Base-by-base conservation (phyloP, 2,113 vertebrate genomes). In the Oryzias woworae region DNA sequence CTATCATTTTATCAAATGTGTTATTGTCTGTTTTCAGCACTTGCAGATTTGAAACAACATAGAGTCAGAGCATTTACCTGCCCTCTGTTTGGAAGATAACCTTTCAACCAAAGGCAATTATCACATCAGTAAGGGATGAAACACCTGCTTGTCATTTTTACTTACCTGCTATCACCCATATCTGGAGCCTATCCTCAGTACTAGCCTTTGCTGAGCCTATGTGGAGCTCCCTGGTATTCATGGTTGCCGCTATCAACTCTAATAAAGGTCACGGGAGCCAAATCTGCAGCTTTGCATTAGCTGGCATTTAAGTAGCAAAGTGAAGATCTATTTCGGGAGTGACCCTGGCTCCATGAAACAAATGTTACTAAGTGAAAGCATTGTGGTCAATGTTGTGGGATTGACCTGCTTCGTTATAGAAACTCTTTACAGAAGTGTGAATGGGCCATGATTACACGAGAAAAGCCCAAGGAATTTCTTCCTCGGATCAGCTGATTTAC, bases 241-340 rank as follows among this genome's bases (percentile, higher is more conserved):
- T 66, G 71, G 66, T 26, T 45, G 80, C 78, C 50, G 62, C 63
- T 81, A 88, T 89, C 86, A 73, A 78, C 63, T 73, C 62, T 59
- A 71, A 77, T 78, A 88, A 88, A 88, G 84, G 82, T 90, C 86
- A 85, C 58, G 49, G 52, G 72, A 77, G 77, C 56, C 78, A 75
- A 75, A 85, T 84, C 75, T 77, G 17, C 51, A 65, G 66, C 58
- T 83, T 82, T 78, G 83, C 74, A 81, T 87, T 73, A 69, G 75
- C 56, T 89, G 84, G 69, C 70, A 87, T 88, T 85, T 85, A 73
- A 71, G 36, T 12, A 36, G 36, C 36, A 62, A 62, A 81, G 62
- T 48, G 60, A 71, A 74, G 59, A 75, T 23, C 57, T 18, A 26
- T 71, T 61, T 50, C n/a, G 54, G 31, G 55, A 59, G 49, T 61